Evolutionary conservation across 1,140 invertebrate species (phyloP), one percentile per base, ranked within the genome.

Genomic region (Aphaenogaster ashmeadi): DNA sequence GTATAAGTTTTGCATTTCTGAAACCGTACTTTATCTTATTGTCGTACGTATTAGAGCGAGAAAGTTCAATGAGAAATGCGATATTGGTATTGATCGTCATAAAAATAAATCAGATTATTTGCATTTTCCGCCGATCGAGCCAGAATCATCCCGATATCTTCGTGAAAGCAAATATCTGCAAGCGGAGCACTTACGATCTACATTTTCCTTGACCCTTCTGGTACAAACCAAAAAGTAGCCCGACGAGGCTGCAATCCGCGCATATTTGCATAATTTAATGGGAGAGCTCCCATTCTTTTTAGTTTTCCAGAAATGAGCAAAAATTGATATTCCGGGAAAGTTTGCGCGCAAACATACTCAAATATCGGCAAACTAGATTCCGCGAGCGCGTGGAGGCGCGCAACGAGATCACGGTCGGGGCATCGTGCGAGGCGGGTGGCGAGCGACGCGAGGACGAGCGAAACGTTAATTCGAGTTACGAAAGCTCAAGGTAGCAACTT

Each of bases 211-310:
- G 71, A 74, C 18, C 33, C 6, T 69, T 69, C 33, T 50, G 21
- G 18, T 50, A 13, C 41, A 47, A 60, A 83, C 54, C 80, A 11
- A 74, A 36, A 44, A 9, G n/a, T n/a, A 74, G 13, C 33, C 80
- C 38, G 13, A 27, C 27, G 18, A 74, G 21, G 41, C 54, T 60
- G 54, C 69, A 74, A 74, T 74, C 54, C 54, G 52, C 64, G 52
- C 52, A 47, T 74, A 84, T 84, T 84, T 84, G 80, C 80, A 84
- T 84, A 84, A 84, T 84, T 84, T 74, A 56, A 74, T 84, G 58
- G 41, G n/a, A 47, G 44, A 47, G 56, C 11, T 54, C n/a, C 67
- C 41, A 47, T 74, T 84, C 69, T 84, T 84, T 74, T 74, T 60
- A 74, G 2, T 60, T 38, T 62, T n/a, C 5, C 80, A 27, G 54